Evolutionary conservation across 2,797 vertebrate genomes (phyloP), one percentile per base, ranked within the genome.

Genomic region (Acridotheres tristis): DNA sequence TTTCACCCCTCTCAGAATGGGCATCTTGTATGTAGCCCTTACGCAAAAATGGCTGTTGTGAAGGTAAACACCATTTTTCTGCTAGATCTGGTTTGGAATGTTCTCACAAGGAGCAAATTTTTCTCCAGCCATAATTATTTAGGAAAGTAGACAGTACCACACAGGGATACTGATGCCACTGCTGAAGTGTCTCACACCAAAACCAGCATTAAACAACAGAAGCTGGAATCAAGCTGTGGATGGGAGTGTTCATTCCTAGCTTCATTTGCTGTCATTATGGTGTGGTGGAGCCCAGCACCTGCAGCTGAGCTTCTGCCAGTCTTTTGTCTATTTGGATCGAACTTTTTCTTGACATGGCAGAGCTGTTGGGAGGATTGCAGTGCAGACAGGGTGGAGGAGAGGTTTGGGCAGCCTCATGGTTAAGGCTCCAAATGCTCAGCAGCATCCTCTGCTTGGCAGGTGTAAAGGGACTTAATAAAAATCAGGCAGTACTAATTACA

Each of bases 401-500:
- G 51, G 5, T 17, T 78, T 47, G 36, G 27, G 26, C 17, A 32
- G 48, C 30, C 21, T 77, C 15, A 1, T 36, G 43, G 77, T 54
- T 66, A 34, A 69, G 43, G 34, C 55, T 71, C 7, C 42, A 62
- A 58, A 75, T 1, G 6, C 72, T 80, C 62, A 36, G 79, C 3
- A 0, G 22, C 15, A 1, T 90, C 55, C 40, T 93, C 42, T 17
- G 4, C 51, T 95, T 85, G 85, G 73, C 66, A 84, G 25, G 30
- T 88, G 38, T 76, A 73, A 65, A 55, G 63, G 38, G 42, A 48
- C 18, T 84, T 92, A 57, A 79, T 91, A 88, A 96, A 55, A 88
- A 96, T 45, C 38, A 73, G 42, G 55, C 63, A 88, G 67, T 63
- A 57, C 63, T 93, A 86, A 94, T 96, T 88, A 23, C 82, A 78